phyloP scores from a whole-genome alignment of 2,113 vertebrate genomes.

The Melanocharis versteri region DNA sequence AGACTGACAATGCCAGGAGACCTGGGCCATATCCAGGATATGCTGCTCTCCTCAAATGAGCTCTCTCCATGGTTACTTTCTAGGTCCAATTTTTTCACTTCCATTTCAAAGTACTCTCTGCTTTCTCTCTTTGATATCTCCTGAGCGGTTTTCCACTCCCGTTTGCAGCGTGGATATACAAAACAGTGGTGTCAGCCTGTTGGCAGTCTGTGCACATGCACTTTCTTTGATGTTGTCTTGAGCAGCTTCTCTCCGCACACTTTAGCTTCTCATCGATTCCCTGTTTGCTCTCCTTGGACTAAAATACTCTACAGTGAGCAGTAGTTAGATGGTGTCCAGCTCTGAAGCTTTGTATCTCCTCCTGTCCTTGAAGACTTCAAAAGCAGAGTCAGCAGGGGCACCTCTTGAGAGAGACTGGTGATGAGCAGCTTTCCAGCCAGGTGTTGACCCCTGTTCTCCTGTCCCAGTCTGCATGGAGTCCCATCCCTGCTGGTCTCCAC shows the following conservation, averaged over 20 bases:
- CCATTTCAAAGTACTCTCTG: neutral
- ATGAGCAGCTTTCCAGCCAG: neutral
- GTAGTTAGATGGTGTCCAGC: neutral
- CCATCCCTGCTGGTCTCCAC: neutral
- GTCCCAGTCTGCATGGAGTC: neutral
- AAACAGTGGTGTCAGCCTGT: neutral
- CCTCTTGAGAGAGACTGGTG: neutral
- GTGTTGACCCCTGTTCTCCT: neutral
- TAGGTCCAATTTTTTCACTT: neutral
- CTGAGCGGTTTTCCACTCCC: neutral
- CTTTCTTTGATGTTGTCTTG: constrained; percentile 8
- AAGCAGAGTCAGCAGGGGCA: neutral
- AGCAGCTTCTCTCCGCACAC: neutral
- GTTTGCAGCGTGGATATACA: neutral
- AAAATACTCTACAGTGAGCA: neutral
- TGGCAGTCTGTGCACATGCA: neutral
- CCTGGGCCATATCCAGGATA: neutral
- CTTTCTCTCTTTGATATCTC: neutral
- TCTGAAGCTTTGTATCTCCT: neutral
- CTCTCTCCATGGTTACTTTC: neutral
- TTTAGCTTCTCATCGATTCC: constrained; percentile 3
- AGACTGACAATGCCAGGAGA: neutral
- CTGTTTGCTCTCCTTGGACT: neutral
- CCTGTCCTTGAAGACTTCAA: neutral
- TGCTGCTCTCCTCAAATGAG: neutral